Evolutionary conservation across 2,113 vertebrate species (phyloP).

Genomic region (Holacanthus passer): DNA sequence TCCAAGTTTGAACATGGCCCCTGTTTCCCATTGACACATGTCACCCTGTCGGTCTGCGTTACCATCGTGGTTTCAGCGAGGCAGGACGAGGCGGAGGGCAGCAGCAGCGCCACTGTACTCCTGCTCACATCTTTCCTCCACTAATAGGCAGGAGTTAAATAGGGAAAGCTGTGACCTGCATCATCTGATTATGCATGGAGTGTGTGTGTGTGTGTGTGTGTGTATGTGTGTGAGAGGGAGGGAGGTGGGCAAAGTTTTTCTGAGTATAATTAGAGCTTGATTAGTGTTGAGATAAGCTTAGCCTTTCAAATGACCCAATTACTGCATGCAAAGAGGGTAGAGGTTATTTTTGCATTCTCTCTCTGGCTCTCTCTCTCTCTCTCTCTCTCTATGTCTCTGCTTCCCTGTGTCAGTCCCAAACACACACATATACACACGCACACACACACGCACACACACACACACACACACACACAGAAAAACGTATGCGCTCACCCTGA

Average conservation of each 20-base stretch:
- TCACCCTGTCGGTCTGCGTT: constrained; percentile 40
- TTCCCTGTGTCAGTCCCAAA: neutral
- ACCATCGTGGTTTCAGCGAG: neutral
- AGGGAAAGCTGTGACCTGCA: constrained; percentile 68
- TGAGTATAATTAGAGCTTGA: constrained; percentile 80
- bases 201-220: constrained; percentile 19
- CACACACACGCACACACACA: constrained; percentile 3
- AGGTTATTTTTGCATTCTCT: constrained; percentile 70
- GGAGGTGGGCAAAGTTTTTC: constrained; percentile 71
- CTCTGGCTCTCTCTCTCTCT: constrained; percentile 4
- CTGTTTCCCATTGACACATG: constrained; percentile 31
- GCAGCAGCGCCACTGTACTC: constrained; percentile 21
- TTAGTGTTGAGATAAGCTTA: constrained; percentile 81
- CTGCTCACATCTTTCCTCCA: constrained; percentile 25
- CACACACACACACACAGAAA: constrained; percentile 18
- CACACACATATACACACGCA: constrained; percentile 11
- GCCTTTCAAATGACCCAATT: constrained; percentile 83
- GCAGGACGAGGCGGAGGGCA: constrained; percentile 12
- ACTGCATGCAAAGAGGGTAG: constrained; percentile 74
- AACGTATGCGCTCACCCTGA: neutral
- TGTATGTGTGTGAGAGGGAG: constrained; percentile 1
- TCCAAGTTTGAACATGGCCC: constrained; percentile 20
- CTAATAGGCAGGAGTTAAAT: constrained; percentile 70
- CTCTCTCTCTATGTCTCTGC: constrained; percentile 1
- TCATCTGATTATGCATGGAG: constrained; percentile 68